Evolutionary conservation across 2,113 vertebrate genomes (phyloP), one percentile per base, ranked within the genome.

Genomic region (Amblyornis subalaris): DNA sequence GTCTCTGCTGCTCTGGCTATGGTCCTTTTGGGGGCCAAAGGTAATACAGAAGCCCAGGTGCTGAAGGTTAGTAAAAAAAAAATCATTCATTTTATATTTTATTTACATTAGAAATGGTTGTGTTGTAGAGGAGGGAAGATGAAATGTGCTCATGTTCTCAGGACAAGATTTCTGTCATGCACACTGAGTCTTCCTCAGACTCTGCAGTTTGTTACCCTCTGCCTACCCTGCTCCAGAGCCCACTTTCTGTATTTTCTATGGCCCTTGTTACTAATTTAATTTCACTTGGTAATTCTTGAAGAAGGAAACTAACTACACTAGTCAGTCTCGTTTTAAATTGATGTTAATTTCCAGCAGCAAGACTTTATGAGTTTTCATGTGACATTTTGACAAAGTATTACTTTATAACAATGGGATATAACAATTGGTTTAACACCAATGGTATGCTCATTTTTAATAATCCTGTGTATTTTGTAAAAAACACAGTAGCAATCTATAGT

Each of bases 1-100:
- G 31, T 98, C 31, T 97, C 97, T 8, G 88, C 97, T 9, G 98
- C 98, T 4, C 23, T 98, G 86, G 97, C 97, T 47, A 98, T 98
- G 98, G 42, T 98, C 44, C 33, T 82, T 23, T 50, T 98, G 73
- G 98, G 98, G 65, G 24, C 97, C 73, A 95, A 21, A 88, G 96
- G 97, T n/a, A 53, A 93, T 25, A 98, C 98, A 8, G 95, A 89
- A 2, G 33, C 80, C 7, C 95, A 98, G 86, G 2, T 98, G 29
- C 76, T 97, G 74, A 97, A 98, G 97, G 98, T 98, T 60, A 95
- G 97, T 87, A 50, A 58, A 77, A 50, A 74, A n/a, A 4, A 26
- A n/a, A 17, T 26, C 6, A 48, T 57, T 31, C 15, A 8, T 16
- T 19, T 55, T 55, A 3, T 13, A 6, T 54, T 54, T 78, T 53